Base-by-base conservation (phyloP, 2,888 invertebrate species). In the Slavum lentiscoides region DNA sequence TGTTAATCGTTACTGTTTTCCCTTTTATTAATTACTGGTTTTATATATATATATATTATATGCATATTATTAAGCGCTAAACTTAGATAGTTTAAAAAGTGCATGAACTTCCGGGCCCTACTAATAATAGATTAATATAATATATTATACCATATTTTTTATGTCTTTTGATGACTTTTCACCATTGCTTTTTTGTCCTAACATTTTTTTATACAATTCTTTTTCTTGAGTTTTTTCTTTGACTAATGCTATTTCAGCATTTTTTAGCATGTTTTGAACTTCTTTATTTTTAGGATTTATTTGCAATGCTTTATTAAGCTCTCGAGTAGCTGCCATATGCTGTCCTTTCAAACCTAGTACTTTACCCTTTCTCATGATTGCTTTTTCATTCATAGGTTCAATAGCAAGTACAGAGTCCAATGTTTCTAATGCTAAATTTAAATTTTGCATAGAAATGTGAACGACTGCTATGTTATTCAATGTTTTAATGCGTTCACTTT, bases 401-500 rank as follows among this genome's bases (percentile, higher is more conserved):
- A 93, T 92, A 83, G 91, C 89, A 19, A 97, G 88, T 3, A 97
- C 97, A 85, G 91, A 90, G 74, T 94, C 93, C 93, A 49, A 96
- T 13, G 95, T 94, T 86, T 91, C 90, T 39, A 96, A 88, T 9
- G 96, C 96, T 15, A 94, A 92, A 84, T 95, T 94, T 86, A 91
- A 94, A 13, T 94, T 93, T 80, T 93, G 92, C 61, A 94, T 92
- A 88, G 95, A 96, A 84, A 97, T 89, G 87, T 97, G 96, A 19
- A 96, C 94, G 83, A 95, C 94, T 19, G 96, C 96, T 89, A 97
- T 90, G 86, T 97, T 97, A 86, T 97, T 97, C 85, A 93, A 92
- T 1, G 95, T 94, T 85, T 94, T 91, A 74, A 96, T 88, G 83
- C 95, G 88, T 85, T 94, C 94, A 76, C 95, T 94, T 53, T 95